Evolutionary conservation across 2,888 invertebrate genomes (phyloP).

Genomic region (Creontiades dilutus): DNA sequence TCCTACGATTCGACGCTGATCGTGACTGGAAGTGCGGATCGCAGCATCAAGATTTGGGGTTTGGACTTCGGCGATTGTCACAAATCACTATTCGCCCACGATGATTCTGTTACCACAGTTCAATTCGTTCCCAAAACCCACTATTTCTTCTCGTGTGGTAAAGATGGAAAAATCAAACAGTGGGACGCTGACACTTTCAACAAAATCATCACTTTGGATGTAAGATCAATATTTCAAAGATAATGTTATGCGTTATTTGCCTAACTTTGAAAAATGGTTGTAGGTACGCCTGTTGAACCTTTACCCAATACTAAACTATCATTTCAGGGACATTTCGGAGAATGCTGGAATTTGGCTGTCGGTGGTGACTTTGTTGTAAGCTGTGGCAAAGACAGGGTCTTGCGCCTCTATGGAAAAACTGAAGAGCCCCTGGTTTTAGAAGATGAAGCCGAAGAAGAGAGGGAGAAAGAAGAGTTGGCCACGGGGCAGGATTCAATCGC

Average conservation of each 20-base stretch:
- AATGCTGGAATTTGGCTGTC: slow-evolving; percentile 86
- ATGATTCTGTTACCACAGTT: slow-evolving; percentile 94
- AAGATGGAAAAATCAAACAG: slow-evolving; percentile 95
- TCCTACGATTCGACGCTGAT: slow-evolving; percentile 92
- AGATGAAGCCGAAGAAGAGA: slow-evolving; percentile 91
- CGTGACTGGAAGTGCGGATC: slow-evolving; percentile 96
- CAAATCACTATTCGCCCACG: slow-evolving; percentile 96
- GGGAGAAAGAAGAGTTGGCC: slow-evolving; percentile 87
- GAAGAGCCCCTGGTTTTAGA: slow-evolving; percentile 94
- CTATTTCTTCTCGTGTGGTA: slow-evolving; percentile 94
- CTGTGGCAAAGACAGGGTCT: slow-evolving; percentile 92
- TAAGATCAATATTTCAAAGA: slow-evolving; percentile 78
- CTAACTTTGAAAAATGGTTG: too few relatives aligned
- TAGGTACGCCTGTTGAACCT: too few relatives aligned
- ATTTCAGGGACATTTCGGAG: slow-evolving; percentile 88
- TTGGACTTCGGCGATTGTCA: slow-evolving; percentile 99
- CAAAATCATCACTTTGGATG: slow-evolving; percentile 92
- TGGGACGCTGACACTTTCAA: slow-evolving; percentile 97
- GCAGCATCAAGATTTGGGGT: slow-evolving; percentile 98
- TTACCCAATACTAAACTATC: background rate
- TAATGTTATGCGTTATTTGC: background rate
- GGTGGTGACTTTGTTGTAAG: slow-evolving; percentile 89
- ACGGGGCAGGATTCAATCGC: slow-evolving; percentile 83
- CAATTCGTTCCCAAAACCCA: slow-evolving; percentile 95
- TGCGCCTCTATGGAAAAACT: slow-evolving; percentile 91